Evolutionary conservation across 2,888 invertebrate genomes (phyloP), one percentile per base, ranked within the genome.

Genomic region (Xanthostigma xanthostigma): DNA sequence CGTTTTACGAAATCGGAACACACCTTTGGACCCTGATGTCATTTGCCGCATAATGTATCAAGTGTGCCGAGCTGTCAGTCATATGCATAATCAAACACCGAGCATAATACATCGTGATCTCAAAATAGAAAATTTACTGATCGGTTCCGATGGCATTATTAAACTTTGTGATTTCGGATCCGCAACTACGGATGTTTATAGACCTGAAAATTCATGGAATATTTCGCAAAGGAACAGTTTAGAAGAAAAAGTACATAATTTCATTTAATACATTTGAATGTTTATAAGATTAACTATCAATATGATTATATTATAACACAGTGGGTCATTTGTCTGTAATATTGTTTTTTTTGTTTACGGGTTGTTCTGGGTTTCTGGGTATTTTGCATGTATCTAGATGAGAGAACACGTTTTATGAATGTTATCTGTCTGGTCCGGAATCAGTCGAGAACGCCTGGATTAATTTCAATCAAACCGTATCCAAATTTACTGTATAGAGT

Each of bases 121-220:
- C 59, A 97, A 97, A 74, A 76, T 90, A 55, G 97, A 97, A 74
- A 97, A 97, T 70, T 81, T 97, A 61, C 71, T 98, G 53, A 77
- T 97, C 58, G 85, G 89, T 53, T 75, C 74, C 59, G 84, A 90
- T 68, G 91, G 91, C 61, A 72, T 73, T 59, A 79, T 97, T 44
- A 97, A 96, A 67, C 72, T 97, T 53, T 98, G 97, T 72, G 97
- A 97, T 72, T 97, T 97, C 71, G 97, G 97, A 33, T 95, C 95
- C 54, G 86, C 94, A 2, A 93, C 94, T 11, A 83, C 81, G 11
- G 84, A 90, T 61, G 71, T 79, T 45, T 85, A 81, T 64, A 65
- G 78, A 45, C 95, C 95, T 9, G 90, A 93, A 65, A 76, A 84
- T 27, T 81, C 84, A 41, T 97, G 97, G 97, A 86, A 85, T 60